Evolutionary conservation across 2,113 vertebrate species (phyloP).

Genomic region (Ceyx melanurus): DNA sequence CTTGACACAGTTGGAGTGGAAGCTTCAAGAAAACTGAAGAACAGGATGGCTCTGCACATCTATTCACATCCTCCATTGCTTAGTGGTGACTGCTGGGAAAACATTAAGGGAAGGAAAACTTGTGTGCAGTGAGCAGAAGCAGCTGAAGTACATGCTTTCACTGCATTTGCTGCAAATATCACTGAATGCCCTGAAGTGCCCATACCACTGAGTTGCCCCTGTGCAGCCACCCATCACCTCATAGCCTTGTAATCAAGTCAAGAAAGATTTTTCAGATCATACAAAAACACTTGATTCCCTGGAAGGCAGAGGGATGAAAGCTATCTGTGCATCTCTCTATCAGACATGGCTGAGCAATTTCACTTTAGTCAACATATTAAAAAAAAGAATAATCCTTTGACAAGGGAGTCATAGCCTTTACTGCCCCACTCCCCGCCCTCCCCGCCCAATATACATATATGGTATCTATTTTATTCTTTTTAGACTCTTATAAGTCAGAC

Average conservation of each 20-base stretch:
- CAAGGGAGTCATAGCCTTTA: background rate
- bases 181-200: background rate
- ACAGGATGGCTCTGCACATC: rapidly evolving
- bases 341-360: background rate
- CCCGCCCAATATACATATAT: background rate
- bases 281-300: background rate
- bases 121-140: rapidly evolving
- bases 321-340: background rate
- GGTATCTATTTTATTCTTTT: background rate
- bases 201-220: background rate
- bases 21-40: background rate
- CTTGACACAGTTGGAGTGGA: background rate
- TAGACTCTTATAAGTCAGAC: background rate
- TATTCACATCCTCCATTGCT: background rate
- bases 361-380: background rate
- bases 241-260: no score
- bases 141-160: background rate
- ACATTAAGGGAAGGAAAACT: background rate
- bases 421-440: background rate
- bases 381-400: background rate
- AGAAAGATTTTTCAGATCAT: background rate
- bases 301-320: background rate
- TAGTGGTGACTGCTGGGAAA: background rate
- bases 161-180: background rate
- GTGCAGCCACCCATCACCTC: background rate